Percentiles rank a stretch among this genome's conserved stretches.
Evolutionary conservation across 2,113 vertebrate species (phyloP).

Genomic region (Hemiprocne comata): DNA sequence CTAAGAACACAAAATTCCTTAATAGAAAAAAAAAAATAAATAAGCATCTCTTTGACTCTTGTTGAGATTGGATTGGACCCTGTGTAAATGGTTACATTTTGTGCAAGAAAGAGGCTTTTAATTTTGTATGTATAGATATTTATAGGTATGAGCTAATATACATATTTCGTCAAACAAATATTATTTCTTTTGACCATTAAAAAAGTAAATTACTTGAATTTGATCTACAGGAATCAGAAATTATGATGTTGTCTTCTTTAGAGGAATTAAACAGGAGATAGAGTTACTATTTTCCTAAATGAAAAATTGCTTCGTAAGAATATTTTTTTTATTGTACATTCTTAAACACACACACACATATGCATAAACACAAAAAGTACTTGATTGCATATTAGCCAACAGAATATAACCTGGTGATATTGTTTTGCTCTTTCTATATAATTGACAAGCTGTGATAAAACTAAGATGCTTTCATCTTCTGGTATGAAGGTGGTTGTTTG

Average conservation of each 20-base stretch:
- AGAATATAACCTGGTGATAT: neutral
- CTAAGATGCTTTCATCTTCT: neutral
- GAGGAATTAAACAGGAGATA: neutral
- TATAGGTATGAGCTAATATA: neutral
- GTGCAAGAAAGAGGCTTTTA: neutral
- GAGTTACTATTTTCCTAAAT: neutral
- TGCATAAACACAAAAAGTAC: neutral
- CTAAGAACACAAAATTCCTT: neutral
- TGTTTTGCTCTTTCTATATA: neutral
- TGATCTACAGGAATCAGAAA: neutral
- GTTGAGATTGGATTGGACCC: neutral
- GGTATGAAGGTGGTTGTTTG: neutral
- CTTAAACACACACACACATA: neutral
- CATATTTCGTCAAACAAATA: neutral
- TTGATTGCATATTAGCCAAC: neutral
- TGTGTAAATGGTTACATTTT: neutral
- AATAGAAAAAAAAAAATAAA: neutral
- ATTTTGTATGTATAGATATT: neutral
- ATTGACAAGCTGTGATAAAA: neutral
- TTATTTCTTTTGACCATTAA: neutral
- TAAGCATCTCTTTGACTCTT: neutral
- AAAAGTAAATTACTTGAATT: neutral
- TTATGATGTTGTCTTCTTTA: neutral
- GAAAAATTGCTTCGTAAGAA: neutral
- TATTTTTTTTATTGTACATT: neutral